These are phyloP conservation scores for Tetropium fuscum DNA, from an alignment of 2,888 invertebrate species.

Conservation along the genomic window DNA sequence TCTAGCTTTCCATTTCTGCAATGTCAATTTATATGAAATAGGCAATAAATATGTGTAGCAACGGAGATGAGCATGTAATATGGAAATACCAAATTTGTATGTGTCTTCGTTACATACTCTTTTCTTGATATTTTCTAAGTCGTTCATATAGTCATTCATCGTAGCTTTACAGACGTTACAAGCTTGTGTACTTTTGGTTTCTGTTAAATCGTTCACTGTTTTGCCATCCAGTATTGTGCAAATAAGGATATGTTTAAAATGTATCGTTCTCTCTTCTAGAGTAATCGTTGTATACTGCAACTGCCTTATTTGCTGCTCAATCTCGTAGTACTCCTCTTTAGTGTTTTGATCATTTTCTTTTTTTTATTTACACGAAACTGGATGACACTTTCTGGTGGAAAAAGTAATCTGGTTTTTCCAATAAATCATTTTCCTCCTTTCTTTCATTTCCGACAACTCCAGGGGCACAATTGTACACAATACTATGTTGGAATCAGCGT, in stretches of 20 bases:
- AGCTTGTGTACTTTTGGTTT: conserved; percentile 8
- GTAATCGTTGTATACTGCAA: conserved; percentile 18
- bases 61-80: conserved; percentile 7
- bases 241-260: conserved; percentile 26
- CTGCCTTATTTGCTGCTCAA: conserved; percentile 20
- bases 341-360: conserved; percentile 17
- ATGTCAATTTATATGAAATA: conserved; percentile 24
- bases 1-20: conserved; percentile 21
- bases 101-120: conserved; percentile 17
- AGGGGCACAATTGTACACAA: conserved; percentile 22
- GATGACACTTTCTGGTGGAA: conserved; percentile 22
- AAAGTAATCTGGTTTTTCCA: conserved; percentile 25
- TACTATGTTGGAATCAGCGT: conserved; percentile 23
- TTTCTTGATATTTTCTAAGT: conserved; percentile 19
- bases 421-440: conserved; percentile 19
- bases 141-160: conserved; percentile 21
- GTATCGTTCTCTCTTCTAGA: conserved; percentile 11
- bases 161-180: conserved; percentile 27
- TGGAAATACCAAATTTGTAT: conserved; percentile 20
- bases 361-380: conserved; percentile 16
- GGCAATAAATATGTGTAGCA: conserved; percentile 1
- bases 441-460: conserved; percentile 1
- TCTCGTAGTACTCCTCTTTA: conserved; percentile 14
- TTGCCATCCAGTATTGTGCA: conserved; percentile 31
- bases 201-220: conserved; percentile 23